These are phyloP conservation scores for Melinopterus prodromus DNA, from an alignment of 2,888 invertebrate species.

Conservation along the genomic window DNA sequence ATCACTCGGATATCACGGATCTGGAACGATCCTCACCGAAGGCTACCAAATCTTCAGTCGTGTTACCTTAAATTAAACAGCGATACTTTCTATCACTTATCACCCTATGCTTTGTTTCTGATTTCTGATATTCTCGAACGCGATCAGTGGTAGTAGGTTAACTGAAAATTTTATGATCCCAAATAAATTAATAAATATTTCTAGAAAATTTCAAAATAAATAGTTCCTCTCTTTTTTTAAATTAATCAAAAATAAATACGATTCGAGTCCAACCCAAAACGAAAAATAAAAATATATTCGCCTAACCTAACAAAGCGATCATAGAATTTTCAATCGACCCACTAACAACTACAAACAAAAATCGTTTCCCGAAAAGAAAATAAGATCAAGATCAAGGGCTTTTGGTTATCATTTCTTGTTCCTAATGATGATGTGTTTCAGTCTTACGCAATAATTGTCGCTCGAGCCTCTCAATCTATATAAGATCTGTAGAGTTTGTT, in stretches of 20 bases:
- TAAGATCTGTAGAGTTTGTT: slow-evolving; percentile 88
- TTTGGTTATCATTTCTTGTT: slow-evolving; percentile 9
- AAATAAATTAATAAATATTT: slow-evolving; percentile 5
- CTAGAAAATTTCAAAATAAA: background rate
- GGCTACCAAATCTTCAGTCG: slow-evolving; percentile 6
- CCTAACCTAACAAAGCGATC: slow-evolving; percentile 13
- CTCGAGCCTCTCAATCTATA: slow-evolving; percentile 47
- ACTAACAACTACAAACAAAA: slow-evolving; percentile 23
- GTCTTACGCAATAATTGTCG: slow-evolving; percentile 23
- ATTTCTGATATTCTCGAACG: slow-evolving; percentile 9
- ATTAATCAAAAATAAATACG: background rate
- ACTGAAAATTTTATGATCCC: slow-evolving; percentile 24
- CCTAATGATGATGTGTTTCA: slow-evolving; percentile 20
- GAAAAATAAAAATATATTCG: slow-evolving; percentile 8
- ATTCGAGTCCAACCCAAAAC: background rate
- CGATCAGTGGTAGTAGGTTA: slow-evolving; percentile 10
- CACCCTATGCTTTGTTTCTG: slow-evolving; percentile 12
- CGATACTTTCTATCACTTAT: slow-evolving; percentile 15
- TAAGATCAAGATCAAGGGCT: slow-evolving; percentile 16
- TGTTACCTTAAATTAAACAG: slow-evolving; percentile 6
- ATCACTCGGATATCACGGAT: slow-evolving; percentile 25
- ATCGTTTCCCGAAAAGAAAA: slow-evolving; percentile 9
- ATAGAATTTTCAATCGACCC: slow-evolving; percentile 24
- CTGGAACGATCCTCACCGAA: slow-evolving; percentile 25
- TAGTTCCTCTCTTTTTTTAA: background rate